Conservation (phyloP, 1,140 invertebrate genomes). For the Oryctes rhinoceros region DNA sequence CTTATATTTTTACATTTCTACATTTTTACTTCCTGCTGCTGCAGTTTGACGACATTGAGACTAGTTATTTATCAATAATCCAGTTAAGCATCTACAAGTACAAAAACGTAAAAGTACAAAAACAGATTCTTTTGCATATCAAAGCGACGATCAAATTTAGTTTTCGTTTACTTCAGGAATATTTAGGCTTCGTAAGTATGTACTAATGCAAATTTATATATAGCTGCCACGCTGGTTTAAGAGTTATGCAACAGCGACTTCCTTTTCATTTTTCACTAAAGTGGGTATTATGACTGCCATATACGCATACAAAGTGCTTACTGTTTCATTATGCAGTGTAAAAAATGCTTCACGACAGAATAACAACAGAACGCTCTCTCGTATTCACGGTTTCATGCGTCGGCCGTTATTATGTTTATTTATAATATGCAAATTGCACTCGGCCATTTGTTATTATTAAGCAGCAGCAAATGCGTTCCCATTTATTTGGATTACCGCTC, state of each 20-base stretch:
- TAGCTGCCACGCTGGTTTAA: not conserved
- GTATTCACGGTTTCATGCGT: not conserved
- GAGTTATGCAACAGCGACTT: not conserved
- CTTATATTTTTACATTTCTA: too few relatives aligned
- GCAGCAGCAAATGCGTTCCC: conserved; percentile 41
- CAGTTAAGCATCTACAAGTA: too few relatives aligned
- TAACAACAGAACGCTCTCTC: conserved; percentile 5
- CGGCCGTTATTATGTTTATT: conserved; percentile 42
- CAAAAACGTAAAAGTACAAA: too few relatives aligned
- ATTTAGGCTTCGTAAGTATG: not conserved
- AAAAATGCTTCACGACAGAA: conserved; percentile 34
- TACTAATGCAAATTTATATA: conserved; percentile 32
- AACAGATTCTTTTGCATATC: too few relatives aligned
- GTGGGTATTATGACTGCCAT: conserved; percentile 12
- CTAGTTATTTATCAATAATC: too few relatives aligned
- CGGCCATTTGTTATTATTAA: conserved; percentile 44
- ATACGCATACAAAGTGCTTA: conserved; percentile 19
- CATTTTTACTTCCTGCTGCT: too few relatives aligned
- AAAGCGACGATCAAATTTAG: too few relatives aligned
- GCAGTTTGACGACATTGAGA: too few relatives aligned
- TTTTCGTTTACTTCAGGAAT: not conserved
- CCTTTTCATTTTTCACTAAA: not conserved
- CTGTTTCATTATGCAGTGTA: not conserved
- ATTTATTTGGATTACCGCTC: conserved; percentile 44
- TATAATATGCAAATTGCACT: conserved; percentile 47